Conservation (phyloP, 2,888 invertebrate species). For the Aricia artaxerxes region DNA sequence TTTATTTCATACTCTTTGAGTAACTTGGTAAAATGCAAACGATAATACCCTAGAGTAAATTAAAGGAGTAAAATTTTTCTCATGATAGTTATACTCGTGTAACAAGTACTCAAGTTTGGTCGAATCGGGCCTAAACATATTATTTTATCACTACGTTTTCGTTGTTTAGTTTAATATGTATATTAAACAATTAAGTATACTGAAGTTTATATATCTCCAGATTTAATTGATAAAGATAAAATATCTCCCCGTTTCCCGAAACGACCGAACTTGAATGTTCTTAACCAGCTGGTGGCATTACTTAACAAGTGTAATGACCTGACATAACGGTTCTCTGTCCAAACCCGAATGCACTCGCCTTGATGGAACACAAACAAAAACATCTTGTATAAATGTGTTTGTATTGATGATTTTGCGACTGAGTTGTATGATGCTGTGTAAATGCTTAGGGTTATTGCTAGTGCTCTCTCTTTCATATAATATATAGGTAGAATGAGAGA, state of each 20-base stretch:
- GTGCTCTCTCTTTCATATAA: no score
- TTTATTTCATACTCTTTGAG: no score
- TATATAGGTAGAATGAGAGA: no score
- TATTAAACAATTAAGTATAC: neutral
- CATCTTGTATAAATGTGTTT: neutral
- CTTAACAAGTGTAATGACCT: constrained; percentile 11
- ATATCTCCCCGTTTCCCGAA: neutral
- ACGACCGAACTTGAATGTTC: neutral
- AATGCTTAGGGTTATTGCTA: no score
- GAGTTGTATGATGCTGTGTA: no score
- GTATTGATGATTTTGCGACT: neutral
- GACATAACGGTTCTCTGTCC: neutral
- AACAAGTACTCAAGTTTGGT: no score
- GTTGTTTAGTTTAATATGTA: neutral
- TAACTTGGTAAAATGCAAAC: no score
- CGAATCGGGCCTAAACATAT: no score
- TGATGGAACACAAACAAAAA: neutral
- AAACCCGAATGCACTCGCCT: constrained; percentile 4
- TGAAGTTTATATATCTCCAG: neutral
- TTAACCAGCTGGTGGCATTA: constrained; percentile 12
- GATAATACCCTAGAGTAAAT: no score
- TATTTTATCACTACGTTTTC: no score
- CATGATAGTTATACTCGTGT: no score
- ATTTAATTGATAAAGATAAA: constrained; percentile 1
- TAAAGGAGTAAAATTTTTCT: no score